phyloP scores from a whole-genome alignment of 2,113 vertebrate species.

The Solenodon paradoxus region DNA sequence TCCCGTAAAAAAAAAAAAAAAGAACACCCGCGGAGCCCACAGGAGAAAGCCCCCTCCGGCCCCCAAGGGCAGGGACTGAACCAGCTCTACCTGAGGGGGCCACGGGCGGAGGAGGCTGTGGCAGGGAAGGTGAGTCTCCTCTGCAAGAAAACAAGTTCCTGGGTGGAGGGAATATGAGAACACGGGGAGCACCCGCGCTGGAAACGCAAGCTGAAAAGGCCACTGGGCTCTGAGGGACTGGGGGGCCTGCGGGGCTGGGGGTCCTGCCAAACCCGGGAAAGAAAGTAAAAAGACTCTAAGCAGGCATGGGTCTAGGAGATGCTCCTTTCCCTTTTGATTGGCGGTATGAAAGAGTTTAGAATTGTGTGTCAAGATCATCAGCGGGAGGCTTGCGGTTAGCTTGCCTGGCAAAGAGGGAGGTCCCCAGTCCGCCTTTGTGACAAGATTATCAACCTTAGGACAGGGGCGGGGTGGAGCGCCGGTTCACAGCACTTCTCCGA shows the following conservation, averaged over 20 bases:
- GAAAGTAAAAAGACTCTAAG: background rate
- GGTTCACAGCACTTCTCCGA: no score
- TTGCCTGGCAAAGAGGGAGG: no score
- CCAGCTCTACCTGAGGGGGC: fast-evolving
- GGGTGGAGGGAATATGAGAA: background rate
- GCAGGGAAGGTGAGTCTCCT: background rate
- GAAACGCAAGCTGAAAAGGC: background rate
- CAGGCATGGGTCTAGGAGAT: background rate
- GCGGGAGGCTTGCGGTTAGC: no score
- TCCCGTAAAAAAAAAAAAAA: background rate
- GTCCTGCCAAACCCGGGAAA: no score
- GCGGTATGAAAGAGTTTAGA: background rate
- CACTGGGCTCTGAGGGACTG: background rate
- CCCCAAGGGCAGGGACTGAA: no score
- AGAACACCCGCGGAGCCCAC: background rate
- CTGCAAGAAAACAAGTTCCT: background rate
- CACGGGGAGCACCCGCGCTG: background rate
- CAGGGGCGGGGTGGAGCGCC: no score
- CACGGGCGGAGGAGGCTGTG: background rate
- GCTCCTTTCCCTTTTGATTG: background rate
- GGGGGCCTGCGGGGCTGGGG: background rate
- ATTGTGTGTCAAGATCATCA: no score
- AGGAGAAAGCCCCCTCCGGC: no score
- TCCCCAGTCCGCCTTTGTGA: no score
- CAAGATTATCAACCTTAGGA: no score